phyloP scores from a whole-genome alignment of 2,888 invertebrate species.

The Troilus luridus region DNA sequence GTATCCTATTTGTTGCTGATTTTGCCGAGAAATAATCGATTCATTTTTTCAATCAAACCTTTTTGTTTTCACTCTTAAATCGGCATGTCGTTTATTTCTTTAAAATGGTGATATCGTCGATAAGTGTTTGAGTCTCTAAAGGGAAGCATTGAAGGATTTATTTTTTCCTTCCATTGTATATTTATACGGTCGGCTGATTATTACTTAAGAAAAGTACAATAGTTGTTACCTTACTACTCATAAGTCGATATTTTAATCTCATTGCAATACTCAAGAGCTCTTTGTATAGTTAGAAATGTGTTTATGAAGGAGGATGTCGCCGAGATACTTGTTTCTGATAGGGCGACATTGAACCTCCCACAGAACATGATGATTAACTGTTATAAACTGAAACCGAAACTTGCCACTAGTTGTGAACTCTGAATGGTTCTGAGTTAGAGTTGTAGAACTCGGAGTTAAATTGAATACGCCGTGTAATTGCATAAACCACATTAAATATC shows the following conservation, averaged over 20 bases:
- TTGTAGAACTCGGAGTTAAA: neutral
- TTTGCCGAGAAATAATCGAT: too few species aligned
- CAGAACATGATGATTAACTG: slow-evolving; percentile 3
- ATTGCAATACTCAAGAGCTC: neutral
- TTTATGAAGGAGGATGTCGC: neutral
- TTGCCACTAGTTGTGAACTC: neutral
- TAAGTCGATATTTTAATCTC: too few species aligned
- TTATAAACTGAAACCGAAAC: slow-evolving; percentile 22
- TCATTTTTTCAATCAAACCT: too few species aligned
- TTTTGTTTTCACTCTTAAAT: too few species aligned
- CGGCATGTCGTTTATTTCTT: too few species aligned
- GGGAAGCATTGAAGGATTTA: neutral
- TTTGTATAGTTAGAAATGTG: neutral
- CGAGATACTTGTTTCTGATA: neutral
- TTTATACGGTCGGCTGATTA: too few species aligned
- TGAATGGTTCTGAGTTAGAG: neutral
- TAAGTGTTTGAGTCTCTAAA: too few species aligned
- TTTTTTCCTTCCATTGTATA: neutral
- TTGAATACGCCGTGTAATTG: neutral
- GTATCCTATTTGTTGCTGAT: too few species aligned
- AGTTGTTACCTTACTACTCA: too few species aligned
- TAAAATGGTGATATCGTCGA: too few species aligned
- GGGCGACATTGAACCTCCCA: neutral
- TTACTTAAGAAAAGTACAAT: too few species aligned
- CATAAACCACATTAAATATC: neutral